Conservation (phyloP, 1,140 invertebrate species). For the Zaprionus camerounensis region DNA sequence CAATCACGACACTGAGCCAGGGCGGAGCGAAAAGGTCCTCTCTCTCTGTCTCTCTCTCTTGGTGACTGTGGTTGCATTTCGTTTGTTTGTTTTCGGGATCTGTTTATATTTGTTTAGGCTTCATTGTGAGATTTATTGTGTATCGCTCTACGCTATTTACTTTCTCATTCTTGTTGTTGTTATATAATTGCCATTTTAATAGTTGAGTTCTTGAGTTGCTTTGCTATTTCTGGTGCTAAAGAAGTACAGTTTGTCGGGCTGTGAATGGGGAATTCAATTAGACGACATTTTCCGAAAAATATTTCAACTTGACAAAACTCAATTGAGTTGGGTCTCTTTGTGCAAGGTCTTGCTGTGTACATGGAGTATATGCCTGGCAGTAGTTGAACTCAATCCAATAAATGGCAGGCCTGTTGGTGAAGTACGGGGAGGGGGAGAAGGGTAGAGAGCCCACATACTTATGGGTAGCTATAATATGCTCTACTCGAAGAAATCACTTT, state of each 20-base stretch:
- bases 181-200: constrained; percentile 75
- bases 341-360: constrained; percentile 6
- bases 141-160: constrained; percentile 17
- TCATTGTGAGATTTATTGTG: constrained; percentile 47
- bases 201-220: constrained; percentile 42
- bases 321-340: constrained; percentile 52
- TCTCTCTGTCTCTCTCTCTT: background rate
- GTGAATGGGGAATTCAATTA: constrained; percentile 42
- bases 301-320: constrained; percentile 32
- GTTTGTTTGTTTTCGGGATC: constrained; percentile 64
- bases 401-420: constrained; percentile 62
- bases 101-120: constrained; percentile 79
- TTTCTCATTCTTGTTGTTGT: constrained; percentile 36
- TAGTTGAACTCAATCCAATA: constrained; percentile 71
- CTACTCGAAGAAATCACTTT: constrained; percentile 82
- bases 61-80: constrained; percentile 21
- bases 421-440: background rate
- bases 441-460: constrained; percentile 35
- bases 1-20: constrained; percentile 24
- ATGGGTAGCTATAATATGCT: constrained; percentile 74
- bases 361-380: background rate
- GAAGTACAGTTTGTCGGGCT: background rate
- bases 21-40: background rate
- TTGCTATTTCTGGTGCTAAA: constrained; percentile 37
- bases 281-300: constrained; percentile 36